Conservation (phyloP, 1,140 invertebrate species). For the Tyrophagus putrescentiae region DNA sequence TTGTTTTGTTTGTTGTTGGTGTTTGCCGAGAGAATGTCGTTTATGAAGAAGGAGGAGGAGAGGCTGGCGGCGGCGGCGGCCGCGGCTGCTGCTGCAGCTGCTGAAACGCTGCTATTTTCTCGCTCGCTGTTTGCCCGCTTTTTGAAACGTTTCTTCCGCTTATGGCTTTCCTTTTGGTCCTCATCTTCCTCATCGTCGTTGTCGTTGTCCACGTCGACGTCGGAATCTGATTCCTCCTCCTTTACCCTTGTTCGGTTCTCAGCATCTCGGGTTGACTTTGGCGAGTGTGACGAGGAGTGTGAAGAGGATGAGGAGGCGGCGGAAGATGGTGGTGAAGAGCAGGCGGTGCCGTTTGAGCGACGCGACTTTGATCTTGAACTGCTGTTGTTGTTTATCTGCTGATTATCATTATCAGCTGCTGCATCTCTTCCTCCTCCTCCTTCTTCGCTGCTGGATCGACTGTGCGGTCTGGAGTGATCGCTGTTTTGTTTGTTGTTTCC, state of each 20-base stretch:
- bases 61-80: not conserved
- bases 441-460: not conserved
- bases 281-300: not conserved
- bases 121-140: not conserved
- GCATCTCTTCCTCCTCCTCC: no score
- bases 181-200: no score
- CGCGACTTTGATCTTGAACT: not conserved
- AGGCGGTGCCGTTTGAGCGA: slow-evolving; percentile 1
- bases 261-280: not conserved
- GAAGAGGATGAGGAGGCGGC: not conserved
- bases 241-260: no score
- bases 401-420: not conserved
- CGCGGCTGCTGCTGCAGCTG: not conserved
- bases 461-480: not conserved
- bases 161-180: no score
- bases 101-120: no score
- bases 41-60: slow-evolving; percentile 14
- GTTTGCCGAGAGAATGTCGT: slow-evolving; percentile 10
- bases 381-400: no score
- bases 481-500: not conserved
- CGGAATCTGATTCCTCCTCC: slow-evolving; percentile 12
- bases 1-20: no score
- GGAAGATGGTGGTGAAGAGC: not conserved
- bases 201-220: slow-evolving; percentile 7
- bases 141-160: not conserved